phyloP scores from a whole-genome alignment of 2,888 invertebrate genomes.

The Leucozona laternaria region DNA sequence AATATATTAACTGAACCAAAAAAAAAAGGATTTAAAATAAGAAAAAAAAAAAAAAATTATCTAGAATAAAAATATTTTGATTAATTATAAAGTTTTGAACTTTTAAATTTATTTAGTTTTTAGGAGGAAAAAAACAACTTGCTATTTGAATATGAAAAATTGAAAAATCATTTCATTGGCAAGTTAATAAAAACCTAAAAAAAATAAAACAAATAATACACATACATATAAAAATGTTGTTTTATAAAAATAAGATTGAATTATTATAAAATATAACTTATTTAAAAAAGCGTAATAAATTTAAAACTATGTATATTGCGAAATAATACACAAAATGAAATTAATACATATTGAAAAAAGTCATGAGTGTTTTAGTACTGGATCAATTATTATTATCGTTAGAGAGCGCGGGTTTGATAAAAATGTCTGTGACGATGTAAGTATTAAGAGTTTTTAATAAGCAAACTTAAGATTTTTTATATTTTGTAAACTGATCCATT shows the following conservation, averaged over 20 bases:
- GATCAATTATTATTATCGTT: too few relatives aligned
- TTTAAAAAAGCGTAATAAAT: constrained; percentile 53
- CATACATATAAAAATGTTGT: constrained; percentile 64
- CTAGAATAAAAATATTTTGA: constrained; percentile 33
- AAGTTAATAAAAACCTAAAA: constrained; percentile 71
- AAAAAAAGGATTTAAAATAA: constrained; percentile 24
- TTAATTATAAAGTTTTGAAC: constrained; percentile 77
- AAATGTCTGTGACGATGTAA: too few relatives aligned
- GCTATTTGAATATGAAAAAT: constrained; percentile 40
- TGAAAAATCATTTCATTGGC: constrained; percentile 43
- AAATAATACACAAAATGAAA: constrained; percentile 65
- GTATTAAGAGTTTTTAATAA: too few relatives aligned
- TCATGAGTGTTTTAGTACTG: not conserved
- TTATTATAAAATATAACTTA: constrained; percentile 58
- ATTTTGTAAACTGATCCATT: too few relatives aligned
- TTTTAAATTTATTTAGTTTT: constrained; percentile 76
- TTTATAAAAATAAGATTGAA: constrained; percentile 66
- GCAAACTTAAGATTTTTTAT: too few relatives aligned
- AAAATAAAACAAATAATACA: constrained; percentile 36
- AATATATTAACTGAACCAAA: constrained; percentile 62
- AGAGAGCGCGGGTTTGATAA: too few relatives aligned
- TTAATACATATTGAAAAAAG: constrained; percentile 65
- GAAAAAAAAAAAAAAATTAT: not conserved
- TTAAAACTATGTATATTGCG: constrained; percentile 63
- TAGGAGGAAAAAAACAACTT: constrained; percentile 28